Conservation (phyloP, 2,113 vertebrate species). For the Prolemur simus region DNA sequence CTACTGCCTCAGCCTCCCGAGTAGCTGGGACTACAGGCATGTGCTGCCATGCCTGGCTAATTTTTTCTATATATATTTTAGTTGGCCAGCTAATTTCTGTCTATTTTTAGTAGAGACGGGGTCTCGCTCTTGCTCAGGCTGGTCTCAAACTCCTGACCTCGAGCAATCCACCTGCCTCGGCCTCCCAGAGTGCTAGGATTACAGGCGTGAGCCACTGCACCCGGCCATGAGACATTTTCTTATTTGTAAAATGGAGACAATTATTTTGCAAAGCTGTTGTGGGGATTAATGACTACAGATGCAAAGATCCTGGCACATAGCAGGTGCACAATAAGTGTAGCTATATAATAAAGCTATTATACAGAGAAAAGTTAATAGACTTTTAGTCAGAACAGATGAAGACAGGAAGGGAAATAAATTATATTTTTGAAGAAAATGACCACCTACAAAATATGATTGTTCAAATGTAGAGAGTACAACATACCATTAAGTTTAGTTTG, state of each 20-base stretch:
- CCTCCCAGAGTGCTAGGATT: too few species aligned
- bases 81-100: too few species aligned
- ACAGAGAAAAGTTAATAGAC: not conserved
- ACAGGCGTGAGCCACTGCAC: too few species aligned
- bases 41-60: too few species aligned
- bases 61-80: too few species aligned
- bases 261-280: not conserved
- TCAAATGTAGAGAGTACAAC: not conserved
- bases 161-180: too few species aligned
- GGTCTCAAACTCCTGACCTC: too few species aligned
- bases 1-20: too few species aligned
- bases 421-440: conserved; percentile 51
- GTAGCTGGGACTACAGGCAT: too few species aligned
- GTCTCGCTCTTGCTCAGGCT: too few species aligned
- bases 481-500: conserved; percentile 28
- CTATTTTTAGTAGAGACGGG: too few species aligned
- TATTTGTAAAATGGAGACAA: conserved; percentile 45
- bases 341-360: not conserved
- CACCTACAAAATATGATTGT: not conserved
- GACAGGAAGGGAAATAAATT: not conserved
- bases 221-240: not conserved
- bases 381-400: conserved; percentile 31
- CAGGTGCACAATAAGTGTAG: not conserved
- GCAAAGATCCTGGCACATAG: not conserved
- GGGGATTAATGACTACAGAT: not conserved